These are phyloP conservation scores for Eleutherodactylus coqui DNA, from an alignment of 2,797 vertebrate species.

Conservation along the genomic window DNA sequence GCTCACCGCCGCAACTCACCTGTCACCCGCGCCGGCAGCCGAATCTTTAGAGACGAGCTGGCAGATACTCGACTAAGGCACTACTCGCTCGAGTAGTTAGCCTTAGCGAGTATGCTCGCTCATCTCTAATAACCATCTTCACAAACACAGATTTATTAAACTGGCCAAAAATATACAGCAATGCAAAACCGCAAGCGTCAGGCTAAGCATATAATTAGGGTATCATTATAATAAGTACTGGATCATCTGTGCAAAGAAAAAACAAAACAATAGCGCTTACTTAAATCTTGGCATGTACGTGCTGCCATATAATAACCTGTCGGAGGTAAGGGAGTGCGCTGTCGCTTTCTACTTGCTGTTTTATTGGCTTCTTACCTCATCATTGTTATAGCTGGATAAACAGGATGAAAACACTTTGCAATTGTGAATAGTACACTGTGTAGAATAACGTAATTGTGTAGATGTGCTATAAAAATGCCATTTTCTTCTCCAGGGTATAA, in stretches of 20 bases:
- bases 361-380: background rate
- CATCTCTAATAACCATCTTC: too few species aligned
- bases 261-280: background rate
- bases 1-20: too few species aligned
- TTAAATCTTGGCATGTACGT: background rate
- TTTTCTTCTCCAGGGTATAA: constrained; percentile 16
- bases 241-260: background rate
- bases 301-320: too few species aligned
- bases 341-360: background rate
- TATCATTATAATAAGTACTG: background rate
- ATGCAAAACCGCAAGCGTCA: too few species aligned
- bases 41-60: too few species aligned
- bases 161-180: too few species aligned
- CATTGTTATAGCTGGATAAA: constrained; percentile 20
- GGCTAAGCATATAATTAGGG: background rate
- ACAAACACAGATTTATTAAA: too few species aligned
- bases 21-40: too few species aligned
- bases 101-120: too few species aligned
- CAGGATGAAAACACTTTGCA: constrained; percentile 6
- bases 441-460: constrained; percentile 14
- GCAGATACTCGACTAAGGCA: too few species aligned
- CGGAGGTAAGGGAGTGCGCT: background rate
- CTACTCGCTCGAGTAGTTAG: too few species aligned
- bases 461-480: background rate
- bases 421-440: background rate